Percentiles rank a stretch among this genome's conserved stretches.
These are phyloP conservation scores for Ibycter americanus DNA, from an alignment of 2,797 vertebrate genomes.

Conservation along the genomic window DNA sequence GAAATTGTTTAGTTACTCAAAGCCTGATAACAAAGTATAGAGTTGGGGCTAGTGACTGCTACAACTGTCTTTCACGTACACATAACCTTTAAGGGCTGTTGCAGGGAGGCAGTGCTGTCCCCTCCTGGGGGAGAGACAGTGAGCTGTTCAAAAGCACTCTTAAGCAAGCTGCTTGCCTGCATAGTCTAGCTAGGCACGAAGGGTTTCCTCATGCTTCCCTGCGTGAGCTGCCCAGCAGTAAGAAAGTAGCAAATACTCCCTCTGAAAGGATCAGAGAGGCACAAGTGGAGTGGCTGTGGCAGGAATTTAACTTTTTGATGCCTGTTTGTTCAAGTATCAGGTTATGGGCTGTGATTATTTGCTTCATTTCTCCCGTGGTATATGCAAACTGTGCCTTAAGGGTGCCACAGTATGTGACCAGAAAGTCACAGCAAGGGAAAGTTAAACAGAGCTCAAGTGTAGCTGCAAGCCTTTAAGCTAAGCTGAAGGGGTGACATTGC, in stretches of 20 bases:
- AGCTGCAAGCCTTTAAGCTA: neutral
- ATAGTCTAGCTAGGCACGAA: neutral
- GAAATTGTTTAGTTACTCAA: neutral
- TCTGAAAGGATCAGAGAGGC: neutral
- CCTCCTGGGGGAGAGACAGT: neutral
- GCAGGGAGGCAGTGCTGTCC: neutral
- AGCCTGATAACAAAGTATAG: neutral
- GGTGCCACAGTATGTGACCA: neutral
- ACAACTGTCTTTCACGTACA: neutral
- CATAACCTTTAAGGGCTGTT: neutral
- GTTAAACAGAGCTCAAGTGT: neutral
- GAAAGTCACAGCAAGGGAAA: neutral
- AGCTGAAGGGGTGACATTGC: neutral
- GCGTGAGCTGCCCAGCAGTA: neutral
- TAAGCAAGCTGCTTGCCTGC: neutral
- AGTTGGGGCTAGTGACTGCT: neutral
- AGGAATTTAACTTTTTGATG: neutral
- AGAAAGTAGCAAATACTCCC: neutral
- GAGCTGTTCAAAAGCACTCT: neutral
- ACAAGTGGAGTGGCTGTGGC: neutral
- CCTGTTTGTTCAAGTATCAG: neutral
- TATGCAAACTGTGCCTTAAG: neutral
- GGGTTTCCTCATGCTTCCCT: neutral
- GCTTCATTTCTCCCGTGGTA: neutral
- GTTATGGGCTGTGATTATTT: neutral